These are phyloP conservation scores for Alosa alosa DNA, from an alignment of 2,113 vertebrate genomes.

Conservation along the genomic window DNA sequence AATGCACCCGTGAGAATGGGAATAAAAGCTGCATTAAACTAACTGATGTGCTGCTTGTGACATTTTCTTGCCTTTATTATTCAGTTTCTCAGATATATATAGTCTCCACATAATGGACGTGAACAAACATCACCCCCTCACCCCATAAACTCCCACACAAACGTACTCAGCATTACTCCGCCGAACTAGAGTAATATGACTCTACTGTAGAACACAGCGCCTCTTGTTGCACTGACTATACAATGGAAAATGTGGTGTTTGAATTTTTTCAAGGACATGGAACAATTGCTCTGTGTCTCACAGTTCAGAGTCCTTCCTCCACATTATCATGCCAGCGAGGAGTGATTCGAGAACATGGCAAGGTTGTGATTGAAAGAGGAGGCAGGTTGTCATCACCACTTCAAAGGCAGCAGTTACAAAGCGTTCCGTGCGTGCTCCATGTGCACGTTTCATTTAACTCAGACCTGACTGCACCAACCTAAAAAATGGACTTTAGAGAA, in stretches of 20 bases:
- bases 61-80: not conserved
- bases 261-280: not conserved
- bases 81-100: not conserved
- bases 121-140: not conserved
- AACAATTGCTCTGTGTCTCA: not conserved
- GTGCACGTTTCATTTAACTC: not conserved
- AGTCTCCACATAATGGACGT: not conserved
- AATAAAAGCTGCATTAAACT: not conserved
- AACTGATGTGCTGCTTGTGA: not conserved
- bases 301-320: not conserved
- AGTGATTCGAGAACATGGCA: not conserved
- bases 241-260: not conserved
- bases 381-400: conserved; percentile 4
- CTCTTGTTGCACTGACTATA: not conserved
- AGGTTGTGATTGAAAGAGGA: not conserved
- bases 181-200: not conserved
- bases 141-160: not conserved
- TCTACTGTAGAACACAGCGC: not conserved
- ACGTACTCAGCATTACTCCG: not conserved
- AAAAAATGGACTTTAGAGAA: not conserved
- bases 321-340: not conserved
- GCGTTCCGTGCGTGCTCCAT: not conserved
- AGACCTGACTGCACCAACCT: not conserved
- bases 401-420: not conserved
- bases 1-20: not conserved